phyloP scores from a whole-genome alignment of 2,113 vertebrate genomes.

The Rhea pennata region DNA sequence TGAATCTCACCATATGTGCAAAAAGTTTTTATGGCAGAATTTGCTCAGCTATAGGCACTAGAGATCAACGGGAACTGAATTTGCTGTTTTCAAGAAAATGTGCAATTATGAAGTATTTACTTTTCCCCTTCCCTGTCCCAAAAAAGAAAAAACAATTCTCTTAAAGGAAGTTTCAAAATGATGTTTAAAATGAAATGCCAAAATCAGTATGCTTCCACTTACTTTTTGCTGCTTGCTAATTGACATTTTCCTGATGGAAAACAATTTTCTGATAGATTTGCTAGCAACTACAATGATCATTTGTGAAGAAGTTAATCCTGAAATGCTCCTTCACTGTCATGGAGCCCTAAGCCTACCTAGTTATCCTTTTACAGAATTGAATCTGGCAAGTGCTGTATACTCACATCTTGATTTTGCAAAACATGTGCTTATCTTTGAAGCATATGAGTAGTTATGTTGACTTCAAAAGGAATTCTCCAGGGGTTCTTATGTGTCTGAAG shows the following conservation, averaged over 20 bases:
- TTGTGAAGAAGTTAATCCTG: background rate
- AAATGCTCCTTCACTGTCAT: background rate
- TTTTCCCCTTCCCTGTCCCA: fast-evolving
- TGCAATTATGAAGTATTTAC: background rate
- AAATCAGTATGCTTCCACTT: background rate
- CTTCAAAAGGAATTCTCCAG: conserved; percentile 21
- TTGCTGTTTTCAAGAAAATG: background rate
- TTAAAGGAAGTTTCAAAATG: background rate
- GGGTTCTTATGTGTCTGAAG: background rate
- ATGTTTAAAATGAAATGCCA: conserved; percentile 8
- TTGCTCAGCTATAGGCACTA: background rate
- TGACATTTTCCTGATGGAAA: conserved; percentile 15
- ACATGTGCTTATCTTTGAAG: conserved; percentile 27
- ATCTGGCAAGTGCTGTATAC: conserved; percentile 6
- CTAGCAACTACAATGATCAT: background rate
- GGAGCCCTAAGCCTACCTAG: conserved; percentile 5
- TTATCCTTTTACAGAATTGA: background rate
- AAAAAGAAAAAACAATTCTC: background rate
- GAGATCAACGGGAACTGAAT: background rate
- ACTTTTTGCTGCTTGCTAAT: background rate
- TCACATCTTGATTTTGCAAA: conserved; percentile 6
- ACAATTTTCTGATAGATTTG: conserved; percentile 21
- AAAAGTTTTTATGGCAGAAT: background rate
- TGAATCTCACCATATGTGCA: background rate
- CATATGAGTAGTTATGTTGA: background rate